Conservation (phyloP, 2,888 invertebrate species). For the Vanessa cardui region DNA sequence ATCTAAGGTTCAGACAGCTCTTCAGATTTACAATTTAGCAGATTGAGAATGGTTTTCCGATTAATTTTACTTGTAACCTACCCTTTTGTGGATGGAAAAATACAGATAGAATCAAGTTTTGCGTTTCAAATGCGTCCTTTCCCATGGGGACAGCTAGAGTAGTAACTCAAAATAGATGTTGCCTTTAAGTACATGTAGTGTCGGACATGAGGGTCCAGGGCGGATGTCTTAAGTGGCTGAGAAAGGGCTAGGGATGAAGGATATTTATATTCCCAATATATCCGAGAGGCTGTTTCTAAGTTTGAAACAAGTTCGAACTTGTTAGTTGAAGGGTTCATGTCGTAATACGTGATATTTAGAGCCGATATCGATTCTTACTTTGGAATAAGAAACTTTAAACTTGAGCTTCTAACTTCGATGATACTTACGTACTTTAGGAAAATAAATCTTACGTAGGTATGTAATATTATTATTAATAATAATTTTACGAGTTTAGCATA, state of each 20-base stretch:
- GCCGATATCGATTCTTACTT: conserved; percentile 31
- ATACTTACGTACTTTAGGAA: conserved; percentile 6
- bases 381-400: conserved; percentile 30
- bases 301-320: conserved; percentile 57
- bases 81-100: conserved; percentile 36
- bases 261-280: conserved; percentile 78
- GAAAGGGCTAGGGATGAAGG: conserved; percentile 69
- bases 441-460: too few species aligned
- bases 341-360: conserved; percentile 41
- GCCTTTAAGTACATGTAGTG: conserved; percentile 44
- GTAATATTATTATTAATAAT: too few species aligned
- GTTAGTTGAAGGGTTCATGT: conserved; percentile 51
- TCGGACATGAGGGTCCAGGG: conserved; percentile 57
- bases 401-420: conserved; percentile 17
- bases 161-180: conserved; percentile 51
- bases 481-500: too few species aligned
- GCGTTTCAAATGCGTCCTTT: conserved; percentile 37
- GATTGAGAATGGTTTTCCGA: not conserved
- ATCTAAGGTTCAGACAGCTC: too few species aligned
- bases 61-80: conserved; percentile 12
- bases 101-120: conserved; percentile 40
- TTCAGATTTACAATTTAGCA: too few species aligned
- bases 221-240: conserved; percentile 76
- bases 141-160: conserved; percentile 43
- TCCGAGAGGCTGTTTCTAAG: conserved; percentile 63